Evolutionary conservation across 2,797 vertebrate genomes (phyloP).

Genomic region (Mycteria americana): DNA sequence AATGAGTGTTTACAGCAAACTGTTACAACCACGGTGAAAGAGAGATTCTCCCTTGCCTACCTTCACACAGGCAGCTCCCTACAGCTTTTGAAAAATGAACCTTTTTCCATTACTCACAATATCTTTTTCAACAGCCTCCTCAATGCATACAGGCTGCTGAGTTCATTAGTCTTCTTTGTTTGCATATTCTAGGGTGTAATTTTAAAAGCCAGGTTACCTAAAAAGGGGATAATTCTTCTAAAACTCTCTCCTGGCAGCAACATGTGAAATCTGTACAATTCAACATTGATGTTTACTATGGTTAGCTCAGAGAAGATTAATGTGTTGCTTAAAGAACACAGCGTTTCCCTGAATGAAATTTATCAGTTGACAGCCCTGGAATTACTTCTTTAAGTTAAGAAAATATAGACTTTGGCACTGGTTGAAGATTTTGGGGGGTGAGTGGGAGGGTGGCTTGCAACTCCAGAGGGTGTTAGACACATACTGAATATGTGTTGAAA

Average conservation of each 20-base stretch:
- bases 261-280: conserved; percentile 33
- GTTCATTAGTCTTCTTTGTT: conserved; percentile 56
- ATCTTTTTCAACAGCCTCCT: conserved; percentile 22
- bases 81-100: conserved; percentile 30
- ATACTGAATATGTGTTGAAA: conserved; percentile 44
- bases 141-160: conserved; percentile 14
- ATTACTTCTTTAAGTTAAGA: conserved; percentile 59
- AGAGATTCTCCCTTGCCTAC: neutral
- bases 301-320: conserved; percentile 49
- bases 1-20: conserved; percentile 4
- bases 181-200: conserved; percentile 28
- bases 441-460: conserved; percentile 43
- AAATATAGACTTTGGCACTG: conserved; percentile 44
- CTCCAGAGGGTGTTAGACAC: conserved; percentile 52
- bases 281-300: conserved; percentile 41
- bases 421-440: conserved; percentile 35
- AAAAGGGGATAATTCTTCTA: conserved; percentile 49
- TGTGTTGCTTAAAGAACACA: conserved; percentile 44
- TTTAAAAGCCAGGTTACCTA: conserved; percentile 59
- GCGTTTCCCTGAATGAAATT: conserved; percentile 32
- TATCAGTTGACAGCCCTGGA: conserved; percentile 40
- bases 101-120: conserved; percentile 33
- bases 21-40: neutral
- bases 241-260: conserved; percentile 49
- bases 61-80: neutral